Percentiles rank a stretch among this genome's conserved stretches.
Conservation (phyloP, 2,888 invertebrate genomes). For the Amiota communis region DNA sequence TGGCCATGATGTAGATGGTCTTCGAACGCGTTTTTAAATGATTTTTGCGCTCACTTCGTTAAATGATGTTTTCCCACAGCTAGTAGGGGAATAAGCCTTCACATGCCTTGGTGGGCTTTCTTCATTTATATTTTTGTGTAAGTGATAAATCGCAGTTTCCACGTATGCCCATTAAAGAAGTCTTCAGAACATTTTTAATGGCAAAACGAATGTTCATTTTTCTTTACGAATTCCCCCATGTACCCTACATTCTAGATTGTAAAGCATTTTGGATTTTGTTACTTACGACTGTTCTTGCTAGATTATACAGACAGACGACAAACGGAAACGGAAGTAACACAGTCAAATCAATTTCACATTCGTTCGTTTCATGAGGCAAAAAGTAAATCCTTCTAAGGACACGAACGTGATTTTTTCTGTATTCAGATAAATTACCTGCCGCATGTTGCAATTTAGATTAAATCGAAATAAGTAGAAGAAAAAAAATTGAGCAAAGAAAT, state of each 20-base stretch:
- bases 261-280: slow-evolving; percentile 4
- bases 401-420: slow-evolving; percentile 22
- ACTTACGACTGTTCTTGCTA: too few relatives aligned
- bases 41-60: not conserved
- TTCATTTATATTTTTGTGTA: slow-evolving; percentile 9
- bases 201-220: not conserved
- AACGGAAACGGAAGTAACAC: too few relatives aligned
- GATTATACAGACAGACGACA: too few relatives aligned
- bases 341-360: too few relatives aligned
- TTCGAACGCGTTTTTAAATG: not conserved
- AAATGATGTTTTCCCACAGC: not conserved
- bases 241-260: not conserved
- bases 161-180: slow-evolving; percentile 19
- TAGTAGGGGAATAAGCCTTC: not conserved
- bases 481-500: not conserved
- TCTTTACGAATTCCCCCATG: not conserved
- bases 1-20: not conserved
- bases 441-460: slow-evolving; percentile 53
- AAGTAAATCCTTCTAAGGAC: too few relatives aligned
- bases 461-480: slow-evolving; percentile 36
- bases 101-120: not conserved
- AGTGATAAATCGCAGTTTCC: slow-evolving; percentile 21
- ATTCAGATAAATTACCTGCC: slow-evolving; percentile 52
- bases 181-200: too few relatives aligned
- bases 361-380: too few relatives aligned